phyloP scores from a whole-genome alignment of 1,140 invertebrate genomes.

The Cepaea nemoralis region DNA sequence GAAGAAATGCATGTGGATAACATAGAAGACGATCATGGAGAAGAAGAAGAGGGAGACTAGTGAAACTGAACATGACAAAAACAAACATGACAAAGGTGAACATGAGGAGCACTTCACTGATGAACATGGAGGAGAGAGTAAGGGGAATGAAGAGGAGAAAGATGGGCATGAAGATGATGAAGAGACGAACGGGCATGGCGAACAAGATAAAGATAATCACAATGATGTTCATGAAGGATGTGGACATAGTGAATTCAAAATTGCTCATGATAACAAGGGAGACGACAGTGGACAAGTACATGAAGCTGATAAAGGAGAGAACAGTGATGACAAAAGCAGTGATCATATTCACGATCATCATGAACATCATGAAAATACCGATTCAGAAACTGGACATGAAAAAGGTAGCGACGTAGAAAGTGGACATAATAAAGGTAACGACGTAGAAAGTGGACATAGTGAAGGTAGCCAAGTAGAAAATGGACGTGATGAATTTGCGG shows the following conservation, averaged over 20 bases:
- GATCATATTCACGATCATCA: no score
- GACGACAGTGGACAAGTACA: no score
- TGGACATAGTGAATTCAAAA: no score
- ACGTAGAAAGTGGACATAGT: background rate
- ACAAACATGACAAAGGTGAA: background rate
- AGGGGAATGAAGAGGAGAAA: slow-evolving; percentile 2
- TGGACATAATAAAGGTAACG: background rate
- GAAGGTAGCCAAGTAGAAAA: background rate
- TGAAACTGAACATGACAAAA: slow-evolving; percentile 3
- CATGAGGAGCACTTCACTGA: background rate
- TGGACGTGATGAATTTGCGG: background rate
- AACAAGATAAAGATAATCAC: slow-evolving; percentile 2
- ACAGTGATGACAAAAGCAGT: no score
- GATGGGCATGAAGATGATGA: background rate
- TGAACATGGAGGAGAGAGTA: slow-evolving; percentile 6
- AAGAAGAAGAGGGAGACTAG: background rate
- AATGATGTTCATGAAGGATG: background rate
- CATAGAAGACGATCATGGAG: background rate
- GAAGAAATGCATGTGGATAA: background rate
- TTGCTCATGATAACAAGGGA: no score
- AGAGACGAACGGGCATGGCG: background rate
- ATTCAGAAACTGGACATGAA: no score
- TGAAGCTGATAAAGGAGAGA: no score
- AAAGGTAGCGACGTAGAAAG: no score
- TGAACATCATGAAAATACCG: no score